These are phyloP conservation scores for Papilio elwesi DNA, from an alignment of 2,888 invertebrate species.

Conservation along the genomic window DNA sequence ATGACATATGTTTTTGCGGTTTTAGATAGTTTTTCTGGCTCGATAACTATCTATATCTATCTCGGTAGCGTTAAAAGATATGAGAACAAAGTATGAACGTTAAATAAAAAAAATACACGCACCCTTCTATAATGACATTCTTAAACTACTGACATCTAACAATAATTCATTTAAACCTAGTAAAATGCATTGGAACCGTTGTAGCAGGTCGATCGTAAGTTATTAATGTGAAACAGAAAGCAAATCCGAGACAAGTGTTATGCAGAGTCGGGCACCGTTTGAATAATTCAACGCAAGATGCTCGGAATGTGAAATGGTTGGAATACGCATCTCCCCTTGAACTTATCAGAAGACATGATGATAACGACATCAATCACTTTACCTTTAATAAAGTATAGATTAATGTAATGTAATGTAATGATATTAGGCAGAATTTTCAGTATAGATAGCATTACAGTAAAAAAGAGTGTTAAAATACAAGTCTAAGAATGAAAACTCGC, in stretches of 20 bases:
- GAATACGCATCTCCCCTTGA: constrained; percentile 50
- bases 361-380: not conserved
- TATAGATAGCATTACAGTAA: no score
- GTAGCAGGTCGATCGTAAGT: constrained; percentile 6
- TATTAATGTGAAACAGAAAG: constrained; percentile 38
- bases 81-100: no score
- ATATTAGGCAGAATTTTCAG: no score
- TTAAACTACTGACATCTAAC: not conserved
- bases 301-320: constrained; percentile 58
- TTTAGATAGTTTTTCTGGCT: no score
- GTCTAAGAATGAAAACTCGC: no score
- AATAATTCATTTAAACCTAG: not conserved
- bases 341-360: not conserved
- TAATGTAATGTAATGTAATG: no score
- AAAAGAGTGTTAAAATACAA: no score
- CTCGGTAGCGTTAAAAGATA: no score
- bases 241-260: constrained; percentile 52
- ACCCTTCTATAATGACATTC: not conserved
- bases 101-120: no score
- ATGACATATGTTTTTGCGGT: no score
- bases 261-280: constrained; percentile 54
- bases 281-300: constrained; percentile 62
- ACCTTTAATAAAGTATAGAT: not conserved
- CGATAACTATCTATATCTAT: no score
- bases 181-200: constrained; percentile 11